Conservation (phyloP, 2,113 vertebrate species). For the Chlorocebus sabaeus region DNA sequence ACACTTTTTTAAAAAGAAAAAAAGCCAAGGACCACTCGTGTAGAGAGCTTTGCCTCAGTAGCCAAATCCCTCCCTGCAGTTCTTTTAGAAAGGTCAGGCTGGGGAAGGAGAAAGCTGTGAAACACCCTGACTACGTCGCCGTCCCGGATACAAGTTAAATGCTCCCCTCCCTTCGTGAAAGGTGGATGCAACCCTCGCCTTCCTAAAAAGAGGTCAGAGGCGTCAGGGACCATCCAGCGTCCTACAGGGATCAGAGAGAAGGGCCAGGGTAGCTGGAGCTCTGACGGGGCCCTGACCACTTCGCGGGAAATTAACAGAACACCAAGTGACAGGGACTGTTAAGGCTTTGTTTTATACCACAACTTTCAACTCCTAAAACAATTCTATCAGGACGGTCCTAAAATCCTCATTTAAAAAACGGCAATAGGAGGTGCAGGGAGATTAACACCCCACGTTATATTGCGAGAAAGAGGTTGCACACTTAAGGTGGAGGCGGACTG, state of each 20-base stretch:
- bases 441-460: background rate
- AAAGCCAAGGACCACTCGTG: background rate
- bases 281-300: background rate
- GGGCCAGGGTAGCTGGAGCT: too few species aligned
- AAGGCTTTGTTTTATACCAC: background rate
- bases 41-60: background rate
- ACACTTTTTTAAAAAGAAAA: too few species aligned
- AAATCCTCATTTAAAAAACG: background rate
- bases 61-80: background rate
- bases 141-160: background rate
- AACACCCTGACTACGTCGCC: too few species aligned
- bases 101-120: background rate
- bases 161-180: background rate
- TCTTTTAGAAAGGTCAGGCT: background rate
- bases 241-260: background rate
- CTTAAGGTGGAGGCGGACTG: too few species aligned
- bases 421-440: background rate
- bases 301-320: background rate
- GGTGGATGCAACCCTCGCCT: background rate
- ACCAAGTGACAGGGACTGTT: too few species aligned
- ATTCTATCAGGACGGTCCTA: background rate
- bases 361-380: background rate
- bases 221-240: background rate
- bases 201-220: background rate
- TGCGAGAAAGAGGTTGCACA: background rate